Conservation (phyloP, 2,797 vertebrate genomes). For the Sorex maritimensis region DNA sequence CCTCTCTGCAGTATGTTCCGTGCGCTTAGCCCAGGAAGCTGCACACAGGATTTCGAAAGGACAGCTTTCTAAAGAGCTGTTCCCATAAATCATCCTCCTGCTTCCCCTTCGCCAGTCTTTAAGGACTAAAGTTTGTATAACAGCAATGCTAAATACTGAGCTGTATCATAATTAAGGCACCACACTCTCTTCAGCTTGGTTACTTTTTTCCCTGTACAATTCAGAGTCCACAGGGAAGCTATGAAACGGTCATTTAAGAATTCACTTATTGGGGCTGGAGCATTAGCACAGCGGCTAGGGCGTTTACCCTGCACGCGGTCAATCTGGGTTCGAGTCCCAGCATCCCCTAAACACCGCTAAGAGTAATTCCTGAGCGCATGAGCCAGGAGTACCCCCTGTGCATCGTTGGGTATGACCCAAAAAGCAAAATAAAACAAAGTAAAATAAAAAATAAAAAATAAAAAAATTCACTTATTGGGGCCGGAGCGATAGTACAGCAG, state of each 20-base stretch:
- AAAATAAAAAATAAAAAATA: no score
- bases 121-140: conserved; percentile 38
- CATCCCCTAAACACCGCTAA: no score
- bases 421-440: no score
- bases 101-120: not conserved
- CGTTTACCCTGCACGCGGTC: no score
- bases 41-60: conserved; percentile 38
- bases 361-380: no score
- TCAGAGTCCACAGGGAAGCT: not conserved
- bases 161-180: conserved; percentile 21
- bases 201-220: not conserved
- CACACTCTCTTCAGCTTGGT: not conserved
- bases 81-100: not conserved
- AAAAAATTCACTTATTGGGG: no score
- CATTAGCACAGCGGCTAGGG: no score
- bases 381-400: no score
- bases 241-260: conserved; percentile 60
- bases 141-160: not conserved
- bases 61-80: not conserved
- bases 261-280: not conserved
- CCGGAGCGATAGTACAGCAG: no score
- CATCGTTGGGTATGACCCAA: no score
- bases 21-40: conserved; percentile 36
- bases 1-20: not conserved
- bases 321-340: no score